These are phyloP conservation scores for Leptocoma aspasia DNA, from an alignment of 2,113 vertebrate genomes.

Conservation along the genomic window DNA sequence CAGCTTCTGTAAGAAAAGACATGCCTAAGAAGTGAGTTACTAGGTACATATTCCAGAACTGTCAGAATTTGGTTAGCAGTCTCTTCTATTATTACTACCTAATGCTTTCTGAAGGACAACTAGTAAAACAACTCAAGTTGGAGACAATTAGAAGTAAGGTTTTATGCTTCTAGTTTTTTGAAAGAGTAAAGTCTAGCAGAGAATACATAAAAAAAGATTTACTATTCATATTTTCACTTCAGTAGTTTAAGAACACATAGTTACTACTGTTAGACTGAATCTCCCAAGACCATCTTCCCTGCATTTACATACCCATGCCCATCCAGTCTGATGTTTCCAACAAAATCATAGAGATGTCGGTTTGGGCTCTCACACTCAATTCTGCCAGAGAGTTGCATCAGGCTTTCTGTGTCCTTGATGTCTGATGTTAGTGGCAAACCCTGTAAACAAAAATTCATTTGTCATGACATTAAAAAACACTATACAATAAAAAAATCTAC, in stretches of 20 bases:
- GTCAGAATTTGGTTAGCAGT: background rate
- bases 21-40: background rate
- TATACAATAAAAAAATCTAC: background rate
- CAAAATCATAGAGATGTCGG: constrained; percentile 95
- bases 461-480: background rate
- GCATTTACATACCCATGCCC: constrained; percentile 84
- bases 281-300: background rate
- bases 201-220: background rate
- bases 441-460: constrained; percentile 66
- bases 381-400: constrained; percentile 87
- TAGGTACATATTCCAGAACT: background rate
- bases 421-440: constrained; percentile 90
- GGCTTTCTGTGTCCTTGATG: constrained; percentile 89
- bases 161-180: background rate
- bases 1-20: background rate
- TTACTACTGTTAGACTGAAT: background rate
- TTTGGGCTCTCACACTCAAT: constrained; percentile 98
- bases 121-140: background rate
- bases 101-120: background rate
- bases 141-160: background rate
- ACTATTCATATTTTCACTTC: background rate
- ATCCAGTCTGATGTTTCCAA: constrained; percentile 92
- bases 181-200: background rate
- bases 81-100: background rate
- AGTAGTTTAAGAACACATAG: background rate